Evolutionary conservation across 2,113 vertebrate species (phyloP), one percentile per base, ranked within the genome.

Genomic region (Ptychochromis oligacanthus): DNA sequence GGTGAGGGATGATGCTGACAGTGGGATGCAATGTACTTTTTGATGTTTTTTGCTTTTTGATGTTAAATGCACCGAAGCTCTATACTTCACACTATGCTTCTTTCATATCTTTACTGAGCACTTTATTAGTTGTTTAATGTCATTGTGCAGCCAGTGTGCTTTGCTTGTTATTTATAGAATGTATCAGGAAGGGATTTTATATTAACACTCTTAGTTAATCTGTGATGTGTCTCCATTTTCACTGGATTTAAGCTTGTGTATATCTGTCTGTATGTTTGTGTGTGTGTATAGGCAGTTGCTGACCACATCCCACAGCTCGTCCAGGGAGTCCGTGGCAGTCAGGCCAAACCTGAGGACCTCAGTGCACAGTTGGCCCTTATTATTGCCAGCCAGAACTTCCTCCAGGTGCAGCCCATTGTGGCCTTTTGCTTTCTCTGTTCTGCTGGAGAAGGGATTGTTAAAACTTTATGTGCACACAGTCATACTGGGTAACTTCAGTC

Each of bases 251-350:
- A 55, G 5, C 65, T 7, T 65, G 46, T 65, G 7, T 67, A 3
- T 58, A 2, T 49, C 2, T 75, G 9, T 26, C 2, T 43, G 15
- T 43, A 11, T 40, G 7, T 6, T 46, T 80, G 54, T 87, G 6
- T 74, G 54, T 76, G 5, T 64, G 31, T 77, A 5, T 46, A 99
- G 98, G 96, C 96, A 0, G 97, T 99, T 75, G 98, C 98, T 6
- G 98, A 99, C 82, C 97, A 99, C 94, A 99, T 99, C 90, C 98
- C 98, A 58, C 98, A 99, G 88, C 91, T 99, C 43, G 98, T 99
- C 26, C 98, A 99, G 84, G 98, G 98, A 0, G 97, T 99, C 28
- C 94, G 98, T 74, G 97, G 97, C 57, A 99, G 98, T 92, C 98
- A 99, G 91, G 97, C 97, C 49, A 97, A 98, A 92, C 96, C 98